Evolutionary conservation across 2,113 vertebrate genomes (phyloP).

Genomic region (Vimba vimba): DNA sequence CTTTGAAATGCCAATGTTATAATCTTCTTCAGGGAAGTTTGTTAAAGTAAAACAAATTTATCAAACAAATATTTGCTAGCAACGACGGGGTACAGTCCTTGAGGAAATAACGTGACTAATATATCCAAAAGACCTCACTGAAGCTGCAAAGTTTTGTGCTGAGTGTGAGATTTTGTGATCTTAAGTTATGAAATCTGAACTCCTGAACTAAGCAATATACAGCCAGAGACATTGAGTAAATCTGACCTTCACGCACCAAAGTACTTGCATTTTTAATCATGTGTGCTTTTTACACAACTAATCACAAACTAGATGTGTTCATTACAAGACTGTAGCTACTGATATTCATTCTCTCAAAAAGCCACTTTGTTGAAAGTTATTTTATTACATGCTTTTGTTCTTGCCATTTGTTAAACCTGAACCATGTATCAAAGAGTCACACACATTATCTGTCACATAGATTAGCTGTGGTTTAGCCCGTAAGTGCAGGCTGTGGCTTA

Average conservation of each 20-base stretch:
- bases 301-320: not conserved
- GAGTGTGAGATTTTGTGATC: not conserved
- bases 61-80: slow-evolving; percentile 13
- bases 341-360: not conserved
- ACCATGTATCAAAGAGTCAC: not conserved
- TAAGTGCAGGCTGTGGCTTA: not conserved
- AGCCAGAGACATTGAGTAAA: not conserved
- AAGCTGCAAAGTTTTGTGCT: not conserved
- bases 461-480: slow-evolving; percentile 4
- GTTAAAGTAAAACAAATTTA: not conserved
- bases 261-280: not conserved
- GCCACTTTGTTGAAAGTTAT: not conserved
- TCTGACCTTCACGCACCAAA: not conserved
- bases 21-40: not conserved
- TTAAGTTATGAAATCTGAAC: not conserved
- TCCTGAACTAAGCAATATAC: not conserved
- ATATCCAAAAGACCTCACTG: too few species aligned
- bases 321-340: not conserved
- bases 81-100: not conserved
- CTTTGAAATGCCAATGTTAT: not conserved
- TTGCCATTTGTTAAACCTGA: not conserved
- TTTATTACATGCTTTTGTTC: not conserved
- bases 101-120: not conserved
- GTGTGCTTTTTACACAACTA: not conserved
- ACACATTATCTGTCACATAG: not conserved